These are phyloP conservation scores for Pelosia muscerda DNA, from an alignment of 2,888 invertebrate species.

Conservation along the genomic window DNA sequence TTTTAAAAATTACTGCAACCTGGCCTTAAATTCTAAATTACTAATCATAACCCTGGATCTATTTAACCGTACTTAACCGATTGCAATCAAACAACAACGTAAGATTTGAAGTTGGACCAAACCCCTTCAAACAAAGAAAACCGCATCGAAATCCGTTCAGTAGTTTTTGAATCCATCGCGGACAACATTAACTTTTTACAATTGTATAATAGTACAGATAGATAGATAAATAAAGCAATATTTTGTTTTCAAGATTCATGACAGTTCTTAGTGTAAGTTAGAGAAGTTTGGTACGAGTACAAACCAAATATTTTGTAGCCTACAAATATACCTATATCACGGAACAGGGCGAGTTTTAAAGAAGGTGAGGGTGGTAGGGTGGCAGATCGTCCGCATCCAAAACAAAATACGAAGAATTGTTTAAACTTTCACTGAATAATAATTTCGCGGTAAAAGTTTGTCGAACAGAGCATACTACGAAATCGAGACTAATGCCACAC, in stretches of 20 bases:
- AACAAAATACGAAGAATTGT: conserved; percentile 81
- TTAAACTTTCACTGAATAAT: conserved; percentile 82
- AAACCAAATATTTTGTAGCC: conserved; percentile 42
- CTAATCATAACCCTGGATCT: too few relatives aligned
- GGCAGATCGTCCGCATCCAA: conserved; percentile 61
- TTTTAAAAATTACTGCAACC: too few relatives aligned
- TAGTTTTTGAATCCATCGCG: too few relatives aligned
- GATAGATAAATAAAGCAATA: too few relatives aligned
- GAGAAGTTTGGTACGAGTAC: conserved; percentile 4
- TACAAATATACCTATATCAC: conserved; percentile 62
- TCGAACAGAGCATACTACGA: conserved; percentile 71
- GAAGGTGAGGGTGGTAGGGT: conserved; percentile 54
- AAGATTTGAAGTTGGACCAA: too few relatives aligned
- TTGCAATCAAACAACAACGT: too few relatives aligned
- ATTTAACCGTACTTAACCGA: too few relatives aligned
- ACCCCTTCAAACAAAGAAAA: too few relatives aligned
- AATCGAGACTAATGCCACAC: conserved; percentile 80
- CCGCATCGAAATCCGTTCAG: too few relatives aligned
- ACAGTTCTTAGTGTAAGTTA: conserved; percentile 20
- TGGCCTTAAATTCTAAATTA: too few relatives aligned
- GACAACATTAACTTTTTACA: too few relatives aligned
- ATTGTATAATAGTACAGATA: too few relatives aligned
- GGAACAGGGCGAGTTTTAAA: conserved; percentile 63
- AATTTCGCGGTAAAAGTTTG: conserved; percentile 80
- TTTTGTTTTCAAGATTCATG: conserved; percentile 1